Evolutionary conservation across 2,113 vertebrate genomes (phyloP).

Genomic region (Sula dactylatra): DNA sequence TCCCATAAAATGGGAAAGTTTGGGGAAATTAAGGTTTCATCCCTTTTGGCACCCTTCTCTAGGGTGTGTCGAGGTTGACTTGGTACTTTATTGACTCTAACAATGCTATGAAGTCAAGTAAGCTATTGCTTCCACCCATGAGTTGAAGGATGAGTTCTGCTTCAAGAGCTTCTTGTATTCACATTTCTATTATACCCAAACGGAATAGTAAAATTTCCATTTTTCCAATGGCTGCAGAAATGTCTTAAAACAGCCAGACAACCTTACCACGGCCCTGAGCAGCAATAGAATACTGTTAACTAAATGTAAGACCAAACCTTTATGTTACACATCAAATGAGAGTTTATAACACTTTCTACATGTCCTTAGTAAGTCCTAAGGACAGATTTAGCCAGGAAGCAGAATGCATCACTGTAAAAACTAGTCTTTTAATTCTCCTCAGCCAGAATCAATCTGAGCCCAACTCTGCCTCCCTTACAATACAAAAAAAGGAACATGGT

Average conservation of each 20-base stretch:
- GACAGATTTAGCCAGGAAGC: not conserved
- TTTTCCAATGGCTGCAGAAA: not conserved
- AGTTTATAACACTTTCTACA: not conserved
- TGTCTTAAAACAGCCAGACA: not conserved
- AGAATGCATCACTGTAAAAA: not conserved
- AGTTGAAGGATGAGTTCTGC: constrained; percentile 1
- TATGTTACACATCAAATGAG: not conserved
- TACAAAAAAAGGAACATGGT: not conserved
- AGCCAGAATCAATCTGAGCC: not conserved
- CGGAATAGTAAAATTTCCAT: not conserved
- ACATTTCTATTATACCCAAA: not conserved
- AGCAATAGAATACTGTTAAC: not conserved
- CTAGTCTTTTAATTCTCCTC: not conserved
- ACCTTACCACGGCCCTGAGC: not conserved
- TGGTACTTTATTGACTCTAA: not conserved
- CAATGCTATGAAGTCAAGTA: not conserved
- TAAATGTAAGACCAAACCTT: not conserved
- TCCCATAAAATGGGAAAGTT: not conserved
- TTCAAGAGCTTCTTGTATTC: not conserved
- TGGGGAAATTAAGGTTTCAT: not conserved
- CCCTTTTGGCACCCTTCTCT: not conserved
- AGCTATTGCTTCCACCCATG: not conserved
- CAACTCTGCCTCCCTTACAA: not conserved
- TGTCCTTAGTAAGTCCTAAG: not conserved
- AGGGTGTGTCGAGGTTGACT: not conserved